Conservation (phyloP, 2,797 vertebrate genomes). For the Carcharodon carcharias region DNA sequence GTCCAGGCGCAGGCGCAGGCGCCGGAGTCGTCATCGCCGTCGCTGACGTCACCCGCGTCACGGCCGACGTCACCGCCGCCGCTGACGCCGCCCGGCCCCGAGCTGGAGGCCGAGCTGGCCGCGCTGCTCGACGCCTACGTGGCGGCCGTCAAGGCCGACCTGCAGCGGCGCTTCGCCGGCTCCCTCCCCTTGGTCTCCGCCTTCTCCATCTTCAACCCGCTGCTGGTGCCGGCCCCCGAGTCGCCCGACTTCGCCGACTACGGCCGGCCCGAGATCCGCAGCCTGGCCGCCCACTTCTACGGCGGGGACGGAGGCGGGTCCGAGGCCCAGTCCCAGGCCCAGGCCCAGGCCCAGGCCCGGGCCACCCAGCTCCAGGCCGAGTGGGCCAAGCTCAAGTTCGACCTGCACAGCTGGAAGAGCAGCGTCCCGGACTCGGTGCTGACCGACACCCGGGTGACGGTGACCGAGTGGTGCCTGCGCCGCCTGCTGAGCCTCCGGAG, state of each 20-base stretch:
- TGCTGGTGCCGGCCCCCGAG: background rate
- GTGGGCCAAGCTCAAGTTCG: background rate
- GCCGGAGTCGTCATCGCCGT: too few species aligned
- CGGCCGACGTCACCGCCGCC: too few species aligned
- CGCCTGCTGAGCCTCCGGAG: background rate
- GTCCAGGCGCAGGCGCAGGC: too few species aligned
- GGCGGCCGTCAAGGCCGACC: background rate
- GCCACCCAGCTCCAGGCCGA: background rate
- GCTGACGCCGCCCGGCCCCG: background rate
- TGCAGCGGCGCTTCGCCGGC: background rate
- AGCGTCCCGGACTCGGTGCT: background rate
- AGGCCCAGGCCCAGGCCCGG: too few species aligned
- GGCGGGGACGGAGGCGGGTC: background rate
- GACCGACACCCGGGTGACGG: background rate
- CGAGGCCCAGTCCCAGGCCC: too few species aligned
- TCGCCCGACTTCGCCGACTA: background rate
- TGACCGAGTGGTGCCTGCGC: background rate
- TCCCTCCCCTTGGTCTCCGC: background rate
- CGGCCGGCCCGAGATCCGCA: background rate
- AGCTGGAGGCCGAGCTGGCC: background rate
- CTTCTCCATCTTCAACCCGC: slow-evolving; percentile 7
- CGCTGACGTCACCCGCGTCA: too few species aligned
- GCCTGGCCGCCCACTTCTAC: background rate
- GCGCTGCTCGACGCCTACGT: slow-evolving; percentile 11
- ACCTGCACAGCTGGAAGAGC: background rate